These are phyloP conservation scores for Leucophenga montana DNA, from an alignment of 2,888 invertebrate genomes.

Conservation along the genomic window DNA sequence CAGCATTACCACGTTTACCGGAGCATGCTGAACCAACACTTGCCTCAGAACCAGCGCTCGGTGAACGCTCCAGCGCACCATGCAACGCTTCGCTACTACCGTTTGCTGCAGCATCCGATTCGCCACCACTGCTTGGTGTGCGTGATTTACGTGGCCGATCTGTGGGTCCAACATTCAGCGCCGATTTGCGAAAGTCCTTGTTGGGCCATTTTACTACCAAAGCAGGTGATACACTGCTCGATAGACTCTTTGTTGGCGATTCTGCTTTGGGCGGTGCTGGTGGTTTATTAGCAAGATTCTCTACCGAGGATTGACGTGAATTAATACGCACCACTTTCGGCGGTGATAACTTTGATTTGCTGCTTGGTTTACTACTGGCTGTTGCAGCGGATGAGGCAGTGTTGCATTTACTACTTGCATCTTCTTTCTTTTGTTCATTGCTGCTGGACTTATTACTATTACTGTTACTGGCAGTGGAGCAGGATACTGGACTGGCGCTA, in stretches of 20 bases:
- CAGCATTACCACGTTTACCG: constrained; percentile 63
- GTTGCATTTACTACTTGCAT: constrained; percentile 36
- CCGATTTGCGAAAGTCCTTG: constrained; percentile 84
- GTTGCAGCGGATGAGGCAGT: constrained; percentile 11
- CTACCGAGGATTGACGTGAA: constrained; percentile 68
- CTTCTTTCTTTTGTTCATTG: constrained; percentile 48
- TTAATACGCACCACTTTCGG: constrained; percentile 64
- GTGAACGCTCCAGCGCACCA: constrained; percentile 70
- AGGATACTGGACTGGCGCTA: constrained; percentile 62
- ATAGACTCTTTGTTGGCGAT: constrained; percentile 73
- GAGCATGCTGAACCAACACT: constrained; percentile 72
- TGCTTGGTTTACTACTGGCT: constrained; percentile 33
- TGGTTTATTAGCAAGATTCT: constrained; percentile 63
- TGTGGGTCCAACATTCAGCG: constrained; percentile 78
- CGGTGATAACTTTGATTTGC: constrained; percentile 68
- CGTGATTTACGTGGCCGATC: constrained; percentile 71
- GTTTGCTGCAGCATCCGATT: constrained; percentile 57
- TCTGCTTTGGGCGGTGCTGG: constrained; percentile 64
- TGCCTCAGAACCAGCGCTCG: constrained; percentile 74
- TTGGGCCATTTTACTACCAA: constrained; percentile 74
- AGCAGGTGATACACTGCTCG: constrained; percentile 61
- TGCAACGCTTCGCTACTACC: constrained; percentile 45
- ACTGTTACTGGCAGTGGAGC: constrained; percentile 27
- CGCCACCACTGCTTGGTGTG: constrained; percentile 71
- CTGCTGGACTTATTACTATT: constrained; percentile 22